A percentile compares a stretch with the other conserved stretches of the same genome.
Evolutionary conservation across 1,140 invertebrate species (phyloP).

Genomic region (Melitaea cinxia): DNA sequence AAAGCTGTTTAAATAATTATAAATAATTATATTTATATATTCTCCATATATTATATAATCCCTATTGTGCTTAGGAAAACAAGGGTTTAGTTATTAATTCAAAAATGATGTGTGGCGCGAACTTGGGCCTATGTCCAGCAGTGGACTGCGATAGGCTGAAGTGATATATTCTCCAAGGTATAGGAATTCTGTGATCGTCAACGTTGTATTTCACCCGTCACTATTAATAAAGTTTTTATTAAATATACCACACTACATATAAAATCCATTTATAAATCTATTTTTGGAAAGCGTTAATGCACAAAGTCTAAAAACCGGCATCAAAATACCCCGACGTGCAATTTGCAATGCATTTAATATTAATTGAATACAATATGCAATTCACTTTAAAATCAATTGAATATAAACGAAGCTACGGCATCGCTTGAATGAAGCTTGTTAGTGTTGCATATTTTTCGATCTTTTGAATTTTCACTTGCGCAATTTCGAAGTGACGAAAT

Average conservation of each 20-base stretch:
- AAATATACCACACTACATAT: background rate
- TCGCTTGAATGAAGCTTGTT: slow-evolving; percentile 26
- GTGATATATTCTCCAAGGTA: no score
- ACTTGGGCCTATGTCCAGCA: no score
- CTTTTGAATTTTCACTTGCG: slow-evolving; percentile 22
- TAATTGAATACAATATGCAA: slow-evolving; percentile 7
- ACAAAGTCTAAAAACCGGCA: background rate
- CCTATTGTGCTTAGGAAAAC: no score
- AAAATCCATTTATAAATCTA: background rate
- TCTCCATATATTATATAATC: no score
- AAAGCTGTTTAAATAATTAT: no score
- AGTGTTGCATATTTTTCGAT: slow-evolving; percentile 23
- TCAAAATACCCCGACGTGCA: background rate
- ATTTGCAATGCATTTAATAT: slow-evolving; percentile 7
- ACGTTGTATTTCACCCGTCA: no score
- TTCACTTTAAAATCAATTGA: slow-evolving; percentile 12
- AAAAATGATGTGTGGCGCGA: no score
- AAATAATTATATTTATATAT: no score
- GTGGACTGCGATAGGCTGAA: no score
- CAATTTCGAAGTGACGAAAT: slow-evolving; percentile 8
- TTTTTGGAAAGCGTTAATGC: background rate
- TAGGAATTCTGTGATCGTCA: no score
- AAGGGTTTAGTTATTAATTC: no score
- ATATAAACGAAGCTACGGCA: slow-evolving; percentile 5
- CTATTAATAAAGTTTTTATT: background rate